Conservation (phyloP, 2,888 invertebrate genomes). For the Scaptomyza caliginosa region DNA sequence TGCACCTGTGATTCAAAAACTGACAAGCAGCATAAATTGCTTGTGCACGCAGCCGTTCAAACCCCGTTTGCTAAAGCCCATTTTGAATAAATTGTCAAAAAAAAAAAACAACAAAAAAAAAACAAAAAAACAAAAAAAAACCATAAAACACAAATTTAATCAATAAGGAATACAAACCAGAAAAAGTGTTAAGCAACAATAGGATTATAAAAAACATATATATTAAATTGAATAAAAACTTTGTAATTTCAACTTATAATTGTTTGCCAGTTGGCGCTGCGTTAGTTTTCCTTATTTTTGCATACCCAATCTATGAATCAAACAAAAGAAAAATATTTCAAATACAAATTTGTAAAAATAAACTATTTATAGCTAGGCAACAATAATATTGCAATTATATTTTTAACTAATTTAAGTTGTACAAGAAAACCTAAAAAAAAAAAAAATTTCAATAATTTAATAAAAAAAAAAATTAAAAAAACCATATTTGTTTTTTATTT, state of each 20-base stretch:
- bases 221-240: slow-evolving; percentile 3
- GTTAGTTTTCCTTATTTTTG: slow-evolving; percentile 41
- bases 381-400: slow-evolving; percentile 51
- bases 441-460: slow-evolving; percentile 28
- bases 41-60: slow-evolving; percentile 36
- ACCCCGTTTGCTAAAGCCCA: slow-evolving; percentile 17
- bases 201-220: slow-evolving; percentile 27
- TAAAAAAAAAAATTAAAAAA: slow-evolving; percentile 35
- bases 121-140: too few species aligned
- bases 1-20: slow-evolving; percentile 69
- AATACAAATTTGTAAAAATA: slow-evolving; percentile 32
- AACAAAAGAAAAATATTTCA: slow-evolving; percentile 33
- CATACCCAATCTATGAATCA: slow-evolving; percentile 33
- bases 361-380: slow-evolving; percentile 49
- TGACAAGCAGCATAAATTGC: slow-evolving; percentile 54
- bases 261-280: slow-evolving; percentile 35
- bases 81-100: slow-evolving; percentile 25
- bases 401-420: slow-evolving; percentile 68
- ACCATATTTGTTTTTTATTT: too few species aligned
- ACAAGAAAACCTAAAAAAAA: slow-evolving; percentile 45
- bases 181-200: slow-evolving; percentile 24
- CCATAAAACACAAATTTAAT: too few species aligned
- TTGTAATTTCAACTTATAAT: slow-evolving; percentile 9
- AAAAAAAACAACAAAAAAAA: slow-evolving; percentile 6
- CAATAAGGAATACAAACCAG: background rate